Percentiles rank a stretch among this genome's conserved stretches.
These are phyloP conservation scores for Armadillidium nasatum DNA, from an alignment of 1,140 invertebrate genomes.

Conservation along the genomic window DNA sequence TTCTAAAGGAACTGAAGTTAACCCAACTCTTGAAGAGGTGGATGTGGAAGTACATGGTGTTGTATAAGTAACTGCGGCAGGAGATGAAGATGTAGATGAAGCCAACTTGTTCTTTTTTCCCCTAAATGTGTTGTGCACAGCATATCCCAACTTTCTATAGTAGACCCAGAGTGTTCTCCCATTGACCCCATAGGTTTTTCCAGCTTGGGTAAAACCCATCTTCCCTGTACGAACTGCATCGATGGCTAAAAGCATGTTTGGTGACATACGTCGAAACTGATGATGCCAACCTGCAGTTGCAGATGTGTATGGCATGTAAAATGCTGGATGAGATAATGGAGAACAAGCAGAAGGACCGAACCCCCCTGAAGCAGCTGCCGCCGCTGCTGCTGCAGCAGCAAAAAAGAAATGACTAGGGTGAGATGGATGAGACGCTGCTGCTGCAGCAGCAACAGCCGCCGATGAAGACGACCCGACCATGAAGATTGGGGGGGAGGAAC, in stretches of 20 bases:
- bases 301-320: conserved; percentile 29
- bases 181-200: conserved; percentile 72
- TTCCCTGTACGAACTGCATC: conserved; percentile 74
- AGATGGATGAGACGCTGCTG: conserved; percentile 19
- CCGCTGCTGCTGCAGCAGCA: background rate
- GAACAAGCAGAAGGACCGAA: conserved; percentile 22
- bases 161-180: conserved; percentile 77
- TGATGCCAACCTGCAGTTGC: conserved; percentile 28
- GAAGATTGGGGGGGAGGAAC: conserved; percentile 31
- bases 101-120: conserved; percentile 27
- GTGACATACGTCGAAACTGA: conserved; percentile 43
- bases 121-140: conserved; percentile 43
- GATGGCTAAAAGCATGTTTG: conserved; percentile 54
- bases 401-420: background rate
- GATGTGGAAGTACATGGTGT: background rate
- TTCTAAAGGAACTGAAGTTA: no score
- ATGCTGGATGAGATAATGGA: conserved; percentile 25
- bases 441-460: background rate
- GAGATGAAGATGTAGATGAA: background rate
- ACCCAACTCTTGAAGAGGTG: no score
- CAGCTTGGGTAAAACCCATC: conserved; percentile 77
- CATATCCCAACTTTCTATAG: conserved; percentile 72
- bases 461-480: conserved; percentile 4
- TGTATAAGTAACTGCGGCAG: background rate
- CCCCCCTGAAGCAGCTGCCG: background rate